phyloP scores from a whole-genome alignment of 2,113 vertebrate species.

The Brachionichthys hirsutus region DNA sequence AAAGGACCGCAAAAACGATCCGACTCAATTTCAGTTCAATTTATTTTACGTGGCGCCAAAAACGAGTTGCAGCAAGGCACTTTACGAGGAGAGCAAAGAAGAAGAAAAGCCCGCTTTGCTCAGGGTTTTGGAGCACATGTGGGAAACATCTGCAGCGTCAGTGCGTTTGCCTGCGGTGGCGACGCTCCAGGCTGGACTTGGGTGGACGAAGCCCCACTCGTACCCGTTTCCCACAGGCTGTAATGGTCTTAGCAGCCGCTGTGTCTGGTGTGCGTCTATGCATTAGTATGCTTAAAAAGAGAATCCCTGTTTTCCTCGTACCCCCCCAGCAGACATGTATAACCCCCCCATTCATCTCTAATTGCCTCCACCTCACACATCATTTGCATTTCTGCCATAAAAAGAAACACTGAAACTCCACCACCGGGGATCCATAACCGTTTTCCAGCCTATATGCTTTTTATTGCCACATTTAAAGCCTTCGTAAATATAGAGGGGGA shows the following conservation, averaged over 20 bases:
- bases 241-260: constrained; percentile 58
- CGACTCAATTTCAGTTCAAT: not conserved
- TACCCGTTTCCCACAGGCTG: constrained; percentile 40
- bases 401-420: constrained; percentile 56
- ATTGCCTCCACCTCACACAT: constrained; percentile 69
- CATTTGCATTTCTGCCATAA: constrained; percentile 63
- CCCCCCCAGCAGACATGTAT: constrained; percentile 48
- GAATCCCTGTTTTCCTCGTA: constrained; percentile 47
- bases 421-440: constrained; percentile 70
- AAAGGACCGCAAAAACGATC: constrained; percentile 52
- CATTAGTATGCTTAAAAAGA: constrained; percentile 19
- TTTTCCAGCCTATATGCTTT: constrained; percentile 71
- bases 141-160: constrained; percentile 4
- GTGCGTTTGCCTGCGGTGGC: constrained; percentile 34
- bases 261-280: constrained; percentile 40
- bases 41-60: too few species aligned
- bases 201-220: constrained; percentile 35
- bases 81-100: too few species aligned
- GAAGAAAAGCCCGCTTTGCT: not conserved
- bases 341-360: constrained; percentile 52
- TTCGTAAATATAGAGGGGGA: constrained; percentile 69
- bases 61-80: too few species aligned
- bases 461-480: constrained; percentile 72
- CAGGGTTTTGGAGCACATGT: not conserved
- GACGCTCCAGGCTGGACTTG: constrained; percentile 17